A percentile compares a stretch with the other conserved stretches of the same genome.
Evolutionary conservation across 1,140 invertebrate genomes (phyloP).

Genomic region (Teleogryllus occipitalis): DNA sequence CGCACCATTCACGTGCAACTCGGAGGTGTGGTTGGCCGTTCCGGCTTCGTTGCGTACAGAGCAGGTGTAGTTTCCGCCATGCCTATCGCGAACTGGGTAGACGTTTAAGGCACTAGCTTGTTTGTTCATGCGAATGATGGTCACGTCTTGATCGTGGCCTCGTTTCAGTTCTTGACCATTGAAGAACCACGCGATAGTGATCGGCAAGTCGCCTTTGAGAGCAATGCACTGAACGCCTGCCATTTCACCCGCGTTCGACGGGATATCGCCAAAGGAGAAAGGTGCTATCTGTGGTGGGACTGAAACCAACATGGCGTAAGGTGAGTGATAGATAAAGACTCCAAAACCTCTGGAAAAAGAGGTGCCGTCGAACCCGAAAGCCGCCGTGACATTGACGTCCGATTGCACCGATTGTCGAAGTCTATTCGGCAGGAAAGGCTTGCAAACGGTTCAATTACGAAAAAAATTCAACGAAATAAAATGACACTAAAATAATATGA

Average conservation of each 20-base stretch:
- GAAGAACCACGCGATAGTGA: slow-evolving; percentile 51
- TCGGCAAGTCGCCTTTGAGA: slow-evolving; percentile 56
- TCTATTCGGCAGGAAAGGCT: too few relatives aligned
- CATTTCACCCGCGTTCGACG: slow-evolving; percentile 57
- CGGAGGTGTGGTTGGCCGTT: slow-evolving; percentile 52
- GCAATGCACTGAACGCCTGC: slow-evolving; percentile 56
- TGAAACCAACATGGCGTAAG: slow-evolving; percentile 28
- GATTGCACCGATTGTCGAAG: too few relatives aligned
- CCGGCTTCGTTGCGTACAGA: slow-evolving; percentile 58
- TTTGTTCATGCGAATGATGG: slow-evolving; percentile 35
- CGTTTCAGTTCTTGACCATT: slow-evolving; percentile 41
- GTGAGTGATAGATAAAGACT: too few relatives aligned
- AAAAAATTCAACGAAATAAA: too few relatives aligned
- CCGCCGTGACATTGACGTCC: too few relatives aligned
- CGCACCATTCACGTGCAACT: slow-evolving; percentile 63
- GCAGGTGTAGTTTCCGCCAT: slow-evolving; percentile 27
- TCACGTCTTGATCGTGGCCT: slow-evolving; percentile 34
- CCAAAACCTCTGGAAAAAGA: too few relatives aligned
- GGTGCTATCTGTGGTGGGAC: slow-evolving; percentile 56
- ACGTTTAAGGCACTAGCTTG: slow-evolving; percentile 39
- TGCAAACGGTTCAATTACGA: too few relatives aligned
- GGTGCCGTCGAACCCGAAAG: too few relatives aligned
- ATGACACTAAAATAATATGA: too few relatives aligned
- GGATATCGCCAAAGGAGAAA: slow-evolving; percentile 54
- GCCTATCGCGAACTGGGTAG: slow-evolving; percentile 29